A percentile compares a stretch with the other conserved stretches of the same genome.
Conservation (phyloP, 1,140 invertebrate genomes). For the Apis mellifera region Amel_HAv3.1 CM009939.2:7436001-7436500, state of each 20-base stretch:
- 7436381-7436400: not conserved
- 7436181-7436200: not conserved
- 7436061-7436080: too few relatives aligned
- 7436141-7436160: not conserved
- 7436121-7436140: not conserved
- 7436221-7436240: not conserved
- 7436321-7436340: slow-evolving; percentile 51
- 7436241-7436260: not conserved
- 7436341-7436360: slow-evolving; percentile 39
- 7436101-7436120: too few relatives aligned
- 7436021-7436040: too few relatives aligned
- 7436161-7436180: not conserved
- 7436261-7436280: slow-evolving; percentile 36
- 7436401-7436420: not conserved
- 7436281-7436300: slow-evolving; percentile 32
- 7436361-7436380: not conserved
- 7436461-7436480: too few relatives aligned
- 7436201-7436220: not conserved
- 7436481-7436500: too few relatives aligned
- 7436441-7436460: too few relatives aligned
- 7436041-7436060: too few relatives aligned
- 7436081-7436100: too few relatives aligned
- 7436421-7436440: too few relatives aligned
- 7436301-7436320: slow-evolving; percentile 52
- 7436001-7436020: too few relatives aligned